Base-by-base conservation (phyloP, 1,140 invertebrate species). In the Thalassaphorura encarpata region DNA sequence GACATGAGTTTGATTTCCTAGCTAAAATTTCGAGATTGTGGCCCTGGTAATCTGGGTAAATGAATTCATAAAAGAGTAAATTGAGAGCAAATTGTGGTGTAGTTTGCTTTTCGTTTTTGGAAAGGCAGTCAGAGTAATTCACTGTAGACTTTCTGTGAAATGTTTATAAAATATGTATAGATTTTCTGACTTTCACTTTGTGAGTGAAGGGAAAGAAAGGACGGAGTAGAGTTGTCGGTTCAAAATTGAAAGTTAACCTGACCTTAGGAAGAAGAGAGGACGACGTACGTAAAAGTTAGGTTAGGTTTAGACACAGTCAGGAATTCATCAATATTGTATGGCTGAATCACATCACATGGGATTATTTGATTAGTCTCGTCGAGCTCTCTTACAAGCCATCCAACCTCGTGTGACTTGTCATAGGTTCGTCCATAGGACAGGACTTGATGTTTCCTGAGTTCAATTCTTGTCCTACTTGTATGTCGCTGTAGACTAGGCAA, bases 361-460 rank as follows among this genome's bases (percentile, higher is more conserved):
- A 54, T 54, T 54, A 54, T 54, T 54, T 54, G 53, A 55, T 55
- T 55, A 55, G 53, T 48, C n/a, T n/a, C n/a, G n/a, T n/a, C n/a
- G n/a, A n/a, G n/a, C n/a, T n/a, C n/a, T n/a, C n/a, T n/a, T n/a
- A n/a, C n/a, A n/a, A n/a, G n/a, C n/a, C n/a, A n/a, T n/a, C n/a
- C n/a, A n/a, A n/a, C n/a, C n/a, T n/a, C n/a, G n/a, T n/a, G n/a
- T n/a, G n/a, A n/a, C n/a, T n/a, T n/a, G n/a, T n/a, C n/a, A n/a
- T n/a, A n/a, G n/a, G n/a, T n/a, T n/a, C n/a, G n/a, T n/a, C n/a
- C n/a, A n/a, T n/a, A n/a, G n/a, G n/a, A n/a, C n/a, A n/a, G n/a
- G n/a, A n/a, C n/a, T n/a, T n/a, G n/a, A n/a, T n/a, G n/a, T n/a
- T n/a, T n/a, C n/a, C n/a, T n/a, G 33, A 36, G 33, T 36, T 36